phyloP scores from a whole-genome alignment of 2,113 vertebrate genomes.

The Burhinus bistriatus region DNA sequence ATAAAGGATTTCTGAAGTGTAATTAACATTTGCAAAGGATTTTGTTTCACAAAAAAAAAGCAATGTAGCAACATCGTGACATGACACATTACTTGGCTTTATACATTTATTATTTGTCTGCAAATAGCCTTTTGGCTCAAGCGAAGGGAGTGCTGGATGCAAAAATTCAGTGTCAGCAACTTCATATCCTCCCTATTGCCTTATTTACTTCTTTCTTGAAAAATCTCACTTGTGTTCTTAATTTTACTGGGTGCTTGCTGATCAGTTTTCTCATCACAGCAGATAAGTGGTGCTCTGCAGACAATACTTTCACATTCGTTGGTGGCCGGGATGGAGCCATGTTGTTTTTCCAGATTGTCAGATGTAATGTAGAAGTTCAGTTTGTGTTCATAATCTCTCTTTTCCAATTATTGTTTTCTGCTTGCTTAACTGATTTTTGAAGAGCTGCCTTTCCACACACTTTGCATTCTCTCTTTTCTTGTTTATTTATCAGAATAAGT shows the following conservation, averaged over 20 bases:
- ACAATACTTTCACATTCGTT: neutral
- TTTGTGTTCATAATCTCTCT: neutral
- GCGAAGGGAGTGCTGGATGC: neutral
- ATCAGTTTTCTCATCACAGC: neutral
- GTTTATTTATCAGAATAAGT: neutral
- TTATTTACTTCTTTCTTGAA: conserved; percentile 22
- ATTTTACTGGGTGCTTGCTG: conserved; percentile 15
- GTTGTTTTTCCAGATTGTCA: neutral
- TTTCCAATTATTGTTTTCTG: neutral
- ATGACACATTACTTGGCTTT: neutral
- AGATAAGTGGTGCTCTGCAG: neutral
- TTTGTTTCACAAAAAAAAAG: neutral
- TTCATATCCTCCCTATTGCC: neutral
- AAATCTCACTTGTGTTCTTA: conserved; percentile 21
- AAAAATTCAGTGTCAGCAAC: conserved; percentile 26
- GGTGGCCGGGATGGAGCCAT: neutral
- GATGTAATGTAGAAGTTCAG: neutral
- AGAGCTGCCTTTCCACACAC: neutral
- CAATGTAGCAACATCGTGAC: neutral
- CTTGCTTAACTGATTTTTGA: neutral
- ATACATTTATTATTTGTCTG: neutral
- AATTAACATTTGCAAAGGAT: neutral
- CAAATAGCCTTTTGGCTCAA: conserved; percentile 29
- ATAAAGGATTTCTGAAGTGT: neutral
- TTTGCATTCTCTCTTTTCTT: neutral